Conservation (phyloP, 2,797 vertebrate species). For the Ctenopoma kingsleyae region DNA sequence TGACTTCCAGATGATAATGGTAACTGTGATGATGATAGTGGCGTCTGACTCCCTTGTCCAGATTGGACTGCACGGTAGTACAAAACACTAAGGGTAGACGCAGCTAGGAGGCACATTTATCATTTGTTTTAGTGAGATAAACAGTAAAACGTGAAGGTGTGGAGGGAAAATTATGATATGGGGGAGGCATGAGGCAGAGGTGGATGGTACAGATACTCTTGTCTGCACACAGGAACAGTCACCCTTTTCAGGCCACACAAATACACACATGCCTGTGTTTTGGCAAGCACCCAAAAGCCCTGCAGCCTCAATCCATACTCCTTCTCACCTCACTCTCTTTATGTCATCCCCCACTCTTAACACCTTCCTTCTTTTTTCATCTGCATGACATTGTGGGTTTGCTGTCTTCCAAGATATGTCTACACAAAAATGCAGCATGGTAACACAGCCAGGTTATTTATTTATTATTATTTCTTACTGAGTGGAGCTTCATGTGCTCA, state of each 20-base stretch:
- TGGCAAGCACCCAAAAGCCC: conserved; percentile 75
- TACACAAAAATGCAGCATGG: conserved; percentile 29
- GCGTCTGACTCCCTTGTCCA: conserved; percentile 49
- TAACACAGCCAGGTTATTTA: neutral
- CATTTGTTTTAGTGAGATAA: conserved; percentile 44
- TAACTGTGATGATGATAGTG: conserved; percentile 45
- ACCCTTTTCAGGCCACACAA: conserved; percentile 66
- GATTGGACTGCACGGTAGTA: conserved; percentile 29
- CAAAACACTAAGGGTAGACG: conserved; percentile 27
- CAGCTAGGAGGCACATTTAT: conserved; percentile 42
- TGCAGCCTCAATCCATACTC: conserved; percentile 60
- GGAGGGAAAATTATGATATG: conserved; percentile 36
- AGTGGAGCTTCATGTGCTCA: conserved; percentile 15
- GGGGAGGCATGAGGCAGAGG: conserved; percentile 17
- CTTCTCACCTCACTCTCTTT: conserved; percentile 62
- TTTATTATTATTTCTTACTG: neutral
- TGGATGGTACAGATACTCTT: conserved; percentile 42
- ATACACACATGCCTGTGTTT: conserved; percentile 62
- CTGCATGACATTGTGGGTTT: conserved; percentile 44
- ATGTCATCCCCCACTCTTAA: conserved; percentile 61
- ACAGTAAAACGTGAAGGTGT: conserved; percentile 49
- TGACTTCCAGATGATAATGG: conserved; percentile 60
- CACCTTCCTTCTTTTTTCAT: conserved; percentile 69
- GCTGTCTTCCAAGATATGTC: conserved; percentile 43
- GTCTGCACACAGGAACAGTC: conserved; percentile 67